These are phyloP conservation scores for Leptopilina drosophilae DNA, from an alignment of 2,888 invertebrate genomes.

Conservation along the genomic window DNA sequence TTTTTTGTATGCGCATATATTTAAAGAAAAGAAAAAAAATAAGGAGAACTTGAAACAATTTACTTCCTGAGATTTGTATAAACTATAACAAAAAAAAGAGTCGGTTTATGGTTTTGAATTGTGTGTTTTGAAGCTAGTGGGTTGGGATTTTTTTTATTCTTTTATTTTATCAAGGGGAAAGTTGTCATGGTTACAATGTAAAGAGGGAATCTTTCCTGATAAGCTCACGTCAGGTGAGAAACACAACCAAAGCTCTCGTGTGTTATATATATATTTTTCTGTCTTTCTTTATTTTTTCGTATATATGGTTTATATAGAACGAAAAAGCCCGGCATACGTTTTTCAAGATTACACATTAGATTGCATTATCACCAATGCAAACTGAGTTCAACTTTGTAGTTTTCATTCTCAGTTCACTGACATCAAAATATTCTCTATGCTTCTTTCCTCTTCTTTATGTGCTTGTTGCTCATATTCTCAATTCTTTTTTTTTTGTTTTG, in stretches of 20 bases:
- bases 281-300: too few species aligned
- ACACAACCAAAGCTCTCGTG: constrained; percentile 38
- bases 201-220: constrained; percentile 68
- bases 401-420: constrained; percentile 15
- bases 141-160: constrained; percentile 40
- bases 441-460: neutral
- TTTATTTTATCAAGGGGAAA: constrained; percentile 65
- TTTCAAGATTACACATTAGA: constrained; percentile 41
- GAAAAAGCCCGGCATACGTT: constrained; percentile 46
- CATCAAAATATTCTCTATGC: neutral
- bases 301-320: constrained; percentile 34
- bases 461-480: too few species aligned
- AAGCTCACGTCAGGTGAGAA: constrained; percentile 65
- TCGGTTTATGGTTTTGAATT: neutral
- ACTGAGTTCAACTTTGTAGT: constrained; percentile 22
- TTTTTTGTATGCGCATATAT: too few species aligned
- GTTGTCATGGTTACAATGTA: constrained; percentile 71
- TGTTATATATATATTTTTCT: constrained; percentile 53
- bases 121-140: constrained; percentile 32
- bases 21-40: too few species aligned
- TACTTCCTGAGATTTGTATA: too few species aligned
- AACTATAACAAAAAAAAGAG: neutral
- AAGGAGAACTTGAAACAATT: too few species aligned
- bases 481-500: neutral
- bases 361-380: constrained; percentile 45